Conservation (phyloP, 92 coral and sea anemone genomes). For the Isaurus tuberculatus region DNA sequence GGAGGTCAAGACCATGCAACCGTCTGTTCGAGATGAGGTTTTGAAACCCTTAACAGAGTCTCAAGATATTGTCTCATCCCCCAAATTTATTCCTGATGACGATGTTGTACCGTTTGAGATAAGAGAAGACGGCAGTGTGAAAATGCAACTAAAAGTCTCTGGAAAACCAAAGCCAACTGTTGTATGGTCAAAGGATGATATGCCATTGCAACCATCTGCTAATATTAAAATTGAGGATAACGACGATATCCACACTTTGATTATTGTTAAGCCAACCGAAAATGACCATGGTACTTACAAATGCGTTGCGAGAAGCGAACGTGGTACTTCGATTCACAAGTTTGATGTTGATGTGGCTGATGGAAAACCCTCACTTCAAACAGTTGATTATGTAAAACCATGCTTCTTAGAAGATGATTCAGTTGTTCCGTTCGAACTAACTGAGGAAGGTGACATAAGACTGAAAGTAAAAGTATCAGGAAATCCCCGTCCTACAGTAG, state of each 20-base stretch:
- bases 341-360: conserved; percentile 63
- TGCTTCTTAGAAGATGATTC: conserved; percentile 78
- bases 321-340: conserved; percentile 59
- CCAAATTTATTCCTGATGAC: conserved; percentile 12
- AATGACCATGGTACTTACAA: conserved; percentile 70
- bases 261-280: conserved; percentile 41
- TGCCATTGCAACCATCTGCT: conserved; percentile 18
- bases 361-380: conserved; percentile 12
- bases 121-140: conserved; percentile 38
- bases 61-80: conserved; percentile 19
- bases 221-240: conserved; percentile 29
- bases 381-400: conserved; percentile 63
- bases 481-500: conserved; percentile 77
- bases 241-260: conserved; percentile 56
- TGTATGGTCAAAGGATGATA: conserved; percentile 54
- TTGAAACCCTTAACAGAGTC: conserved; percentile 37
- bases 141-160: conserved; percentile 40
- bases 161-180: conserved; percentile 60
- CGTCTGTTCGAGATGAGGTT: background rate
- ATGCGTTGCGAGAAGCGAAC: conserved; percentile 64
- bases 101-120: conserved; percentile 30
- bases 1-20: conserved; percentile 36
- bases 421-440: conserved; percentile 58
- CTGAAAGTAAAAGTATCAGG: conserved; percentile 85
- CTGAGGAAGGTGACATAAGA: conserved; percentile 74